Conservation (phyloP, 2,888 invertebrate species). For the Tinea semifulvella region DNA sequence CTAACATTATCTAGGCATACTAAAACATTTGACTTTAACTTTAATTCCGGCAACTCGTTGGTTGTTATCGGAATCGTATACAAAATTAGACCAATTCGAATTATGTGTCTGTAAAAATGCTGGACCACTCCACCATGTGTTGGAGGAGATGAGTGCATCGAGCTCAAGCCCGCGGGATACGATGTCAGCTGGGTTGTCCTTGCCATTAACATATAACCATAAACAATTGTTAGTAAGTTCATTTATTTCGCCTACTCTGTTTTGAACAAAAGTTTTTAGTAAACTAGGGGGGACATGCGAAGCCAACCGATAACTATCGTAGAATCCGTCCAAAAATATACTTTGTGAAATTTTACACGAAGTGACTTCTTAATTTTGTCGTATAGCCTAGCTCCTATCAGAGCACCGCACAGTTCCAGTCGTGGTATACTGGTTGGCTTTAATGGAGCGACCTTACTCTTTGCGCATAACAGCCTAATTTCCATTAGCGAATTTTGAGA, state of each 20-base stretch:
- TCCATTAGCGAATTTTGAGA: conserved; percentile 11
- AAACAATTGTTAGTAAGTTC: conserved; percentile 6
- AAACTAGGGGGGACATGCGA: conserved; percentile 19
- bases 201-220: conserved; percentile 19
- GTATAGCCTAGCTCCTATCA: conserved; percentile 21
- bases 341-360: conserved; percentile 16
- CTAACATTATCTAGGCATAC: too few relatives aligned
- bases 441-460: conserved; percentile 23
- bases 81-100: too few relatives aligned
- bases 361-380: conserved; percentile 19
- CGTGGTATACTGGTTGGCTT: conserved; percentile 23
- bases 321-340: conserved; percentile 23
- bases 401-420: conserved; percentile 24
- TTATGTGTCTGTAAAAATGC: conserved; percentile 16
- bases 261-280: conserved; percentile 23
- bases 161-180: conserved; percentile 20
- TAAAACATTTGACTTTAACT: too few relatives aligned
- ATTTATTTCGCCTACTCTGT: conserved; percentile 21
- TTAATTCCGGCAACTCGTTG: too few relatives aligned
- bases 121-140: conserved; percentile 23
- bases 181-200: conserved; percentile 22
- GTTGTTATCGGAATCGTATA: too few relatives aligned
- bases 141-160: conserved; percentile 15
- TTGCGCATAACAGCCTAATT: conserved; percentile 22
- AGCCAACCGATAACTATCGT: conserved; percentile 24